These are phyloP conservation scores for Netelia fuscicornis DNA, from an alignment of 2,888 invertebrate species.

Conservation along the genomic window DNA sequence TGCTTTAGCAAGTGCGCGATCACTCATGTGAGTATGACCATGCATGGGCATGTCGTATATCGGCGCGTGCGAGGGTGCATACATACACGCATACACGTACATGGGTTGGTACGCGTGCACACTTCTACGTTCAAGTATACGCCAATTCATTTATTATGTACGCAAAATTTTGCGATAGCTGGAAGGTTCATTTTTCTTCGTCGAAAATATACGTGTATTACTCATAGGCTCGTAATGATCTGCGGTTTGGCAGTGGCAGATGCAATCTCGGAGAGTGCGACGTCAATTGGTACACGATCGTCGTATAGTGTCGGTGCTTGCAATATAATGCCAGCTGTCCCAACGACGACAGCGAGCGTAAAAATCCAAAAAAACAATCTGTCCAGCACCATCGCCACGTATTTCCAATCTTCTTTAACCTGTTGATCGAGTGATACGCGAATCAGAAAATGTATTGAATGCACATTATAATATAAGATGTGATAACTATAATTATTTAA, in stretches of 20 bases:
- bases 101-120: too few species aligned
- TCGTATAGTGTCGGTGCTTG: conserved; percentile 98
- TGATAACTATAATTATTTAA: too few species aligned
- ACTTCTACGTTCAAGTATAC: too few species aligned
- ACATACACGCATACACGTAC: too few species aligned
- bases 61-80: too few species aligned
- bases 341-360: conserved; percentile 97
- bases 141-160: too few species aligned
- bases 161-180: not conserved
- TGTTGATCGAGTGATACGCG: conserved; percentile 78
- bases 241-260: conserved; percentile 95
- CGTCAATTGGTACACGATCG: conserved; percentile 94
- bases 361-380: conserved; percentile 99
- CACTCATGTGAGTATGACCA: too few species aligned
- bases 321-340: conserved; percentile 96
- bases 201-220: conserved; percentile 68
- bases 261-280: conserved; percentile 95
- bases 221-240: conserved; percentile 85
- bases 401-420: conserved; percentile 99
- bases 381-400: conserved; percentile 99
- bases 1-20: conserved; percentile 20
- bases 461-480: not conserved
- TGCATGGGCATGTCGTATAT: too few species aligned
- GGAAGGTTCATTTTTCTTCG: conserved; percentile 20
- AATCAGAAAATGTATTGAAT: not conserved